phyloP scores from a whole-genome alignment of 1,140 invertebrate genomes.

The Ruditapes philippinarum region DNA sequence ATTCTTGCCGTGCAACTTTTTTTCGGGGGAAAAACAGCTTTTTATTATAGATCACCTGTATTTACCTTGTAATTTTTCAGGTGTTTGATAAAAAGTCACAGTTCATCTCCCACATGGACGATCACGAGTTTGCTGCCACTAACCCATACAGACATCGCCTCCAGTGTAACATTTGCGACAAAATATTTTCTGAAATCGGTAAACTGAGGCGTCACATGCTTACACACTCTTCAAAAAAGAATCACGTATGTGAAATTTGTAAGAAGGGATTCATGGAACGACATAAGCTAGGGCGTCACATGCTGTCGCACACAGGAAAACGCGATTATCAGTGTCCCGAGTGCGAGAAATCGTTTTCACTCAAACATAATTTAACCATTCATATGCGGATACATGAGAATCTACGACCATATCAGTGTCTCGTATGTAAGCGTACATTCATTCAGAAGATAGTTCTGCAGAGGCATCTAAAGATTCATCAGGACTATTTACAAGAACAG shows the following conservation, averaged over 20 bases:
- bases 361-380: slow-evolving; percentile 22
- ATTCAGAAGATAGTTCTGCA: slow-evolving; percentile 29
- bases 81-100: slow-evolving; percentile 39
- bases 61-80: neutral
- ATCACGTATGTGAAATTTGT: slow-evolving; percentile 95
- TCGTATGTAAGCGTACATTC: slow-evolving; percentile 45
- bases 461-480: slow-evolving; percentile 86
- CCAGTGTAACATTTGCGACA: slow-evolving; percentile 71
- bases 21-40: too few species aligned
- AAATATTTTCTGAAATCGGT: slow-evolving; percentile 59
- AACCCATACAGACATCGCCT: slow-evolving; percentile 94
- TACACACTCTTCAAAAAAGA: slow-evolving; percentile 94
- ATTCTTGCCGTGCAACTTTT: neutral
- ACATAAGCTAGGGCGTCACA: slow-evolving; percentile 90
- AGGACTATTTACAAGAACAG: slow-evolving; percentile 18
- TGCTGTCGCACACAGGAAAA: slow-evolving; percentile 89
- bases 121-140: slow-evolving; percentile 3
- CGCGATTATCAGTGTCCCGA: slow-evolving; percentile 89
- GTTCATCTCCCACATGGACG: slow-evolving; percentile 38
- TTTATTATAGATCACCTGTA: too few species aligned
- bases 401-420: slow-evolving; percentile 89
- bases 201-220: slow-evolving; percentile 63
- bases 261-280: slow-evolving; percentile 91
- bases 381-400: slow-evolving; percentile 90
- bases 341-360: slow-evolving; percentile 48